These are phyloP conservation scores for Orestias chungarensis DNA, from an alignment of 2,797 vertebrate genomes.

Conservation along the genomic window DNA sequence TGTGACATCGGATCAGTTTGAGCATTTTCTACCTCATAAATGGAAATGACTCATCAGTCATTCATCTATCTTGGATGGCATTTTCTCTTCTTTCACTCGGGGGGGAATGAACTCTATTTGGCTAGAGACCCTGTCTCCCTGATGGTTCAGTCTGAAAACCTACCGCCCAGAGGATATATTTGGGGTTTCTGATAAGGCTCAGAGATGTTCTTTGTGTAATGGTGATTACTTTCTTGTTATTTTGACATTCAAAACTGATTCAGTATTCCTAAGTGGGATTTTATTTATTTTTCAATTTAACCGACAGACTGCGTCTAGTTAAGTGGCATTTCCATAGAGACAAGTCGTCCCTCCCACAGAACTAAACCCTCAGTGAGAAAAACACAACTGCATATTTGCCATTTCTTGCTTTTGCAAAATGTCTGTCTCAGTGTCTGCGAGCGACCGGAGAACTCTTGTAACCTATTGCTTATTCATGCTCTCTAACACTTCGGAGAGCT, in stretches of 20 bases:
- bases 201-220: conserved; percentile 39
- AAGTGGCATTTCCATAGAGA: conserved; percentile 53
- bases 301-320: conserved; percentile 27
- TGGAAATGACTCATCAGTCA: conserved; percentile 73
- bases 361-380: conserved; percentile 50
- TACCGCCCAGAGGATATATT: conserved; percentile 37
- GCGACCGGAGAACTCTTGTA: conserved; percentile 63
- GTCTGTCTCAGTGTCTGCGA: conserved; percentile 56
- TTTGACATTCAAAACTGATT: conserved; percentile 54
- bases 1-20: conserved; percentile 66
- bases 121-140: conserved; percentile 45
- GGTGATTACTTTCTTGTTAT: conserved; percentile 19
- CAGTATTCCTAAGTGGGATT: conserved; percentile 31
- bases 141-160: conserved; percentile 41
- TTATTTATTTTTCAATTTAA: conserved; percentile 30
- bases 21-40: conserved; percentile 67
- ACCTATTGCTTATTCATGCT: conserved; percentile 73
- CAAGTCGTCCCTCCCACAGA: conserved; percentile 12
- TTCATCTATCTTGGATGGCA: conserved; percentile 67
- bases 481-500: conserved; percentile 64
- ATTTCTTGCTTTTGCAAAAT: conserved; percentile 17
- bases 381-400: conserved; percentile 59
- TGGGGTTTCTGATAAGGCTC: conserved; percentile 40
- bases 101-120: conserved; percentile 60
- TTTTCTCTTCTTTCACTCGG: conserved; percentile 62